A percentile compares a stretch with the other conserved stretches of the same genome.
These are phyloP conservation scores for Pseudomyrmex concolor DNA, from an alignment of 1,140 invertebrate genomes.

Conservation along the genomic window DNA sequence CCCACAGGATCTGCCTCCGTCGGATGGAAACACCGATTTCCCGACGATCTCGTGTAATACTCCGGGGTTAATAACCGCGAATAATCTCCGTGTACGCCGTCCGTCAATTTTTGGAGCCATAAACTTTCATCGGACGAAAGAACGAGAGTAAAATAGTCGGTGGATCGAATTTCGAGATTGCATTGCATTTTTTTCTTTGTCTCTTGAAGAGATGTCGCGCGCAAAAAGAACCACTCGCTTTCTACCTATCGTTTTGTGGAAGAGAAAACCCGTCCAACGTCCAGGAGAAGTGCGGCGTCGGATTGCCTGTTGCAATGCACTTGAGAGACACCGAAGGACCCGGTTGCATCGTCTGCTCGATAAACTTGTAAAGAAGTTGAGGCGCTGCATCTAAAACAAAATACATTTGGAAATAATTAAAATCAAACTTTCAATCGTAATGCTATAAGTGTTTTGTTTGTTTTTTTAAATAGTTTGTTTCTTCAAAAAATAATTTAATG, in stretches of 20 bases:
- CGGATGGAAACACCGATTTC: slow-evolving; percentile 65
- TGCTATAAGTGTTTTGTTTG: neutral
- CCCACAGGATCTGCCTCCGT: slow-evolving; percentile 54
- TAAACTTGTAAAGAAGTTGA: slow-evolving; percentile 94
- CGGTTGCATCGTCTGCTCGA: slow-evolving; percentile 94
- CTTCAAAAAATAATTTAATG: neutral
- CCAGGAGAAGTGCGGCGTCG: slow-evolving; percentile 95
- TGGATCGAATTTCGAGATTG: slow-evolving; percentile 13
- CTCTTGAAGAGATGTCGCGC: neutral
- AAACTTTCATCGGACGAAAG: slow-evolving; percentile 2
- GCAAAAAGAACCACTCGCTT: neutral
- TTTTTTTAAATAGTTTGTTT: neutral
- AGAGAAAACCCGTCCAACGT: slow-evolving; percentile 94
- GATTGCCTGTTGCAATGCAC: slow-evolving; percentile 96
- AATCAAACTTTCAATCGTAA: neutral
- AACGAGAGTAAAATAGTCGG: neutral
- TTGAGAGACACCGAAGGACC: slow-evolving; percentile 95
- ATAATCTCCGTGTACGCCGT: slow-evolving; percentile 62
- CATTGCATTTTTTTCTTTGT: neutral
- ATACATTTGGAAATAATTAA: neutral
- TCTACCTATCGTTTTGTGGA: slow-evolving; percentile 87
- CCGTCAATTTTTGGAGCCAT: slow-evolving; percentile 60
- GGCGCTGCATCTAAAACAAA: slow-evolving; percentile 90
- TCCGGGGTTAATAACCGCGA: slow-evolving; percentile 71
- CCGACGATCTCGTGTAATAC: slow-evolving; percentile 63